These are phyloP conservation scores for Clinocottus analis DNA, from an alignment of 2,113 vertebrate species.

Conservation along the genomic window DNA sequence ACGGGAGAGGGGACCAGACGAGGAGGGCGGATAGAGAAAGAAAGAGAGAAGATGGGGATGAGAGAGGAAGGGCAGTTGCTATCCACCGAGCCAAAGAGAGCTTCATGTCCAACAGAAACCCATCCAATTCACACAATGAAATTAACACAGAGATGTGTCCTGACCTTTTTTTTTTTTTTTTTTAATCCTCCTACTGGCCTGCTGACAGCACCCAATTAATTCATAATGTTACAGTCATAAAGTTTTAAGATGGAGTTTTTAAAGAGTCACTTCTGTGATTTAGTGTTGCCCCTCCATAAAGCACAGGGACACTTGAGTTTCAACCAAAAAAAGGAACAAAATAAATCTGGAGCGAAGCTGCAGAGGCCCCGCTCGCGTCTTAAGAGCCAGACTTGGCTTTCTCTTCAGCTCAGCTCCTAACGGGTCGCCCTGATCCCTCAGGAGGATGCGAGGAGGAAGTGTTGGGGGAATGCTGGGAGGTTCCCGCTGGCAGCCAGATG, in stretches of 20 bases:
- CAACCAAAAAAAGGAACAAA: background rate
- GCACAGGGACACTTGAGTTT: background rate
- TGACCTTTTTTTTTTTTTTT: background rate
- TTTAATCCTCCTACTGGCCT: too few relatives aligned
- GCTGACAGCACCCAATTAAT: background rate
- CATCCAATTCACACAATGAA: background rate
- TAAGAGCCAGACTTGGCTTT: background rate
- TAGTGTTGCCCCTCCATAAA: background rate
- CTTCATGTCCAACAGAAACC: background rate
- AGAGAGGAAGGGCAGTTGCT: background rate
- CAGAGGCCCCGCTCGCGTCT: background rate
- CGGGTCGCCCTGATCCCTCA: constrained; percentile 41
- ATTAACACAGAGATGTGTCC: background rate
- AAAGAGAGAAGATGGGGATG: background rate
- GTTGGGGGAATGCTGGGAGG: constrained; percentile 51
- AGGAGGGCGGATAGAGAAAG: background rate
- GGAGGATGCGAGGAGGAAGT: constrained; percentile 51
- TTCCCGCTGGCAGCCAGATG: constrained; percentile 64
- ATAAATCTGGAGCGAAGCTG: background rate
- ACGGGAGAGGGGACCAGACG: too few relatives aligned
- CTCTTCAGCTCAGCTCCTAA: constrained; percentile 32
- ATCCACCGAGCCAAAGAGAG: background rate
- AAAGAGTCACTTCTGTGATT: background rate
- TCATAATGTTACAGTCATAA: background rate
- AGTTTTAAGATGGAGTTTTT: background rate